phyloP scores from a whole-genome alignment of 2,797 vertebrate species.

The Gambelia wislizenii region DNA sequence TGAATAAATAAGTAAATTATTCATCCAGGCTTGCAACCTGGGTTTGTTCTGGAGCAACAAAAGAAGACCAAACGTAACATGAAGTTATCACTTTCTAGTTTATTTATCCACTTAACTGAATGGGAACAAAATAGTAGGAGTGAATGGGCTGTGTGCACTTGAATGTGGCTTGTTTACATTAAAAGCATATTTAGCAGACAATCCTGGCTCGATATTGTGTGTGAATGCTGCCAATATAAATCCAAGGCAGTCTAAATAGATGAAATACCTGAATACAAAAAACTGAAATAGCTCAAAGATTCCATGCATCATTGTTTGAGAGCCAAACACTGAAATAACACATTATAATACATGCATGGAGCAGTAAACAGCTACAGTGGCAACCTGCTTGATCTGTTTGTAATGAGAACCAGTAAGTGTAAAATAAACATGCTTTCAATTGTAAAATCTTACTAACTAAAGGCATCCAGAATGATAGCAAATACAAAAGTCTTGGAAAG shows the following conservation, averaged over 20 bases:
- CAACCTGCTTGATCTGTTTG: not conserved
- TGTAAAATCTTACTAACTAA: not conserved
- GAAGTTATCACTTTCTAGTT: not conserved
- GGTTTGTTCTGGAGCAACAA: not conserved
- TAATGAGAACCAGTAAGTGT: not conserved
- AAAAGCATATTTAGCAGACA: not conserved
- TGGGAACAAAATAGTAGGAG: not conserved
- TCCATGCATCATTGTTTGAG: not conserved
- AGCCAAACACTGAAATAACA: not conserved
- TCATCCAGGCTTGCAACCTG: too few relatives aligned
- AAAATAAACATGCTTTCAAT: not conserved
- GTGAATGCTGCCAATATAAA: not conserved
- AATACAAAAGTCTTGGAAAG: not conserved
- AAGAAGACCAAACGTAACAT: not conserved
- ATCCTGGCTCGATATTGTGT: not conserved
- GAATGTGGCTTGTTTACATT: not conserved
- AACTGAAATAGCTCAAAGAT: not conserved
- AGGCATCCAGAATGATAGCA: not conserved
- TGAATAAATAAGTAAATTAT: too few relatives aligned
- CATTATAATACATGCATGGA: not conserved
- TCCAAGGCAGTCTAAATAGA: not conserved
- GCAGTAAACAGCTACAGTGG: not conserved
- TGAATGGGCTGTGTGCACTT: not conserved
- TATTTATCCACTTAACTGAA: not conserved
- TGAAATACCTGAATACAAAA: not conserved